phyloP scores from a whole-genome alignment of 1,140 invertebrate species.

The Glossosoma conforme region DNA sequence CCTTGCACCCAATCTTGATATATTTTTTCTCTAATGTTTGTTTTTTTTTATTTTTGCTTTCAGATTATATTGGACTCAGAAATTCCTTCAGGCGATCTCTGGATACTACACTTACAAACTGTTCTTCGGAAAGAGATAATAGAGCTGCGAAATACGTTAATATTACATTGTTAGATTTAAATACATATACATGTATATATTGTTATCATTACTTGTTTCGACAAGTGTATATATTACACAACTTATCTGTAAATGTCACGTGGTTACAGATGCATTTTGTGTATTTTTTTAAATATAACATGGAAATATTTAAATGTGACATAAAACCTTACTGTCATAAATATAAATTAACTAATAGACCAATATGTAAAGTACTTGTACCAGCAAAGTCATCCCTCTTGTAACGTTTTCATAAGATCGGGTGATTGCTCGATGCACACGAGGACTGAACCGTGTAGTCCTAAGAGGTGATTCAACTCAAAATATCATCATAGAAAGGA shows the following conservation, averaged over 20 bases:
- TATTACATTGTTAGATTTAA: background rate
- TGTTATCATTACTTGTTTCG: background rate
- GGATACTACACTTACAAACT: slow-evolving; percentile 41
- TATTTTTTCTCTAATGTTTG: background rate
- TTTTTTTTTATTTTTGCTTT: slow-evolving; percentile 26
- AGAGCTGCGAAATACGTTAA: background rate
- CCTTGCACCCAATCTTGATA: too few species aligned
- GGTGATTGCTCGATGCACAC: too few species aligned
- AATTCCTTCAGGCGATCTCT: slow-evolving; percentile 40
- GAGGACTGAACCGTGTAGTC: too few species aligned
- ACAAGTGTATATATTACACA: background rate
- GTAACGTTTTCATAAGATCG: too few species aligned
- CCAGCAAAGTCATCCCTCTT: too few species aligned
- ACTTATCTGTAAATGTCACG: background rate
- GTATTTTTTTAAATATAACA: slow-evolving; percentile 3
- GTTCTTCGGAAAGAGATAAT: slow-evolving; percentile 16
- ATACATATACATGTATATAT: background rate
- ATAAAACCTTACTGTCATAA: background rate
- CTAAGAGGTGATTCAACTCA: too few species aligned
- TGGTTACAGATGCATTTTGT: background rate
- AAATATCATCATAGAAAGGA: too few species aligned
- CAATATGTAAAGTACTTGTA: too few species aligned
- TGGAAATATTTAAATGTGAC: background rate
- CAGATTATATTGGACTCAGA: slow-evolving; percentile 47
- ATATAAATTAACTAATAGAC: too few species aligned